These are phyloP conservation scores for Micrastur ruficollis DNA, from an alignment of 2,797 vertebrate genomes.

Conservation along the genomic window DNA sequence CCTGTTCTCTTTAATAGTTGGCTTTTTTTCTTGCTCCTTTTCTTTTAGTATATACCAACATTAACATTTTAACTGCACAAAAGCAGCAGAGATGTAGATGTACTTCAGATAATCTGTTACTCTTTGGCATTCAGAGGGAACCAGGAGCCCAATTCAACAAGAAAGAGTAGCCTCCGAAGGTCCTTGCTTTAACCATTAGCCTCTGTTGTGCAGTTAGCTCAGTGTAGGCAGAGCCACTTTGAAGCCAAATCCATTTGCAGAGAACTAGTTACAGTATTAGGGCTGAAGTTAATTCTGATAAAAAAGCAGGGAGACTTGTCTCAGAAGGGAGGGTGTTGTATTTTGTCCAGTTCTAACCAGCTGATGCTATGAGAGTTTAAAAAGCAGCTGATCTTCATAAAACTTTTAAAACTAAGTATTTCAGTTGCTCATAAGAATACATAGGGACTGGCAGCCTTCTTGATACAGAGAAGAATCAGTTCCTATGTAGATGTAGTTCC, in stretches of 20 bases:
- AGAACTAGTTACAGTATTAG: background rate
- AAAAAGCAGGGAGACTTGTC: background rate
- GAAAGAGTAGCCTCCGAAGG: background rate
- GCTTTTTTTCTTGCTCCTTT: slow-evolving; percentile 6
- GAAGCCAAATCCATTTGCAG: background rate
- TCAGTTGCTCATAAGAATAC: background rate
- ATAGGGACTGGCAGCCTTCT: background rate
- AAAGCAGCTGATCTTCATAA: background rate
- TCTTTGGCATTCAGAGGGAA: slow-evolving; percentile 9
- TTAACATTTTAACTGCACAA: slow-evolving; percentile 56
- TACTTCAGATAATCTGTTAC: slow-evolving; percentile 35
- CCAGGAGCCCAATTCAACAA: background rate
- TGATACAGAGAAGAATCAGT: background rate
- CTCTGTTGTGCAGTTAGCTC: background rate
- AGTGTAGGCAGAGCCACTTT: background rate
- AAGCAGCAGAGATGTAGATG: background rate
- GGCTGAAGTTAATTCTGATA: background rate
- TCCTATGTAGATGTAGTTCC: background rate
- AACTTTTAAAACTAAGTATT: background rate
- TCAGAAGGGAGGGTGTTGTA: background rate
- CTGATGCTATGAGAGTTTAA: background rate
- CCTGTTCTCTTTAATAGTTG: slow-evolving; percentile 45
- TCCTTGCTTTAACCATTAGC: background rate
- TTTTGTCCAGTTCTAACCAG: background rate
- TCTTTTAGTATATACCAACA: slow-evolving; percentile 31